Evolutionary conservation across 1,140 invertebrate species (phyloP).

Genomic region (Nymphalis io): DNA sequence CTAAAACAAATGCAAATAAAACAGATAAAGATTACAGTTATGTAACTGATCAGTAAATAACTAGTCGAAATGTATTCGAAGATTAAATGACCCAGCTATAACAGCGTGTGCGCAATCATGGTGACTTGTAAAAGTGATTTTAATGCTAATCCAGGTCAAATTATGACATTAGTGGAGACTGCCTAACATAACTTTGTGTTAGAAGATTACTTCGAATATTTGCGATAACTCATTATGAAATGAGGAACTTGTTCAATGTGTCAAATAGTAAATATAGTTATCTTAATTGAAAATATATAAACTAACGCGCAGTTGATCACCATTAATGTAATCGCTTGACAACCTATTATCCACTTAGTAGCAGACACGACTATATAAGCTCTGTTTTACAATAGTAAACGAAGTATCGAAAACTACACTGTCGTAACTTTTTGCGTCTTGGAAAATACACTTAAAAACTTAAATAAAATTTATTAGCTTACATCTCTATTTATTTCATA

Average conservation of each 20-base stretch:
- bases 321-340: too few species aligned
- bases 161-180: slow-evolving; percentile 24
- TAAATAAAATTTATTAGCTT: too few species aligned
- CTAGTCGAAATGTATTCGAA: slow-evolving; percentile 1
- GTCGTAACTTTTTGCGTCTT: too few species aligned
- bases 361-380: too few species aligned
- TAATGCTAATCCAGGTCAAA: slow-evolving; percentile 33
- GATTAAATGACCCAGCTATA: slow-evolving; percentile 25
- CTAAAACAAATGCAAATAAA: neutral
- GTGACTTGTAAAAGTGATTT: slow-evolving; percentile 31
- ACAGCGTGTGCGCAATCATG: slow-evolving; percentile 24
- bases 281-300: slow-evolving; percentile 26
- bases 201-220: slow-evolving; percentile 24
- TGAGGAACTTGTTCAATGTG: slow-evolving; percentile 24
- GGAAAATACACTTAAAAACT: too few species aligned
- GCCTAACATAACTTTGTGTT: slow-evolving; percentile 9
- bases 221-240: slow-evolving; percentile 25
- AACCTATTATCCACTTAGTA: too few species aligned
- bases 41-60: slow-evolving; percentile 3
- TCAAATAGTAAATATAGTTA: slow-evolving; percentile 15
- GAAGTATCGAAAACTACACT: too few species aligned
- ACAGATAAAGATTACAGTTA: neutral
- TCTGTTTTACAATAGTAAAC: too few species aligned
- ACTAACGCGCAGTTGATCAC: neutral
- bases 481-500: too few species aligned